Evolutionary conservation across 2,113 vertebrate genomes (phyloP).

Genomic region (Podilymbus podiceps): DNA sequence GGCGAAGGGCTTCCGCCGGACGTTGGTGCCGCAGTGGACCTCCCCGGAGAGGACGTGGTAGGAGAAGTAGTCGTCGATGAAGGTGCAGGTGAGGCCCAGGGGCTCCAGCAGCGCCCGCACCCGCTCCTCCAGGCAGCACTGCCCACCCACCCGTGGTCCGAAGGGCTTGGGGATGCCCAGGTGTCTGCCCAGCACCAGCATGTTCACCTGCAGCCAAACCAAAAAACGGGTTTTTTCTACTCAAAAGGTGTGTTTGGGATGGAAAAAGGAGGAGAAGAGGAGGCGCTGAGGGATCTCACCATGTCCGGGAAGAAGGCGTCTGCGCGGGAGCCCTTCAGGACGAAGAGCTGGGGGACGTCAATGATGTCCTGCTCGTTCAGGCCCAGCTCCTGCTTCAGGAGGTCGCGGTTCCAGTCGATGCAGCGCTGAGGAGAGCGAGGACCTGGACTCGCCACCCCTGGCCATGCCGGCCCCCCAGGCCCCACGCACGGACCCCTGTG

Average conservation of each 20-base stretch:
- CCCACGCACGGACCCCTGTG: accelerated
- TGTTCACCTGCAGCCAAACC: conserved; percentile 81
- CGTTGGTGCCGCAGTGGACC: conserved; percentile 90
- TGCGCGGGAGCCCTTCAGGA: not conserved
- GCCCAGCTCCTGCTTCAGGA: conserved; percentile 88
- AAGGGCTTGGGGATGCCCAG: conserved; percentile 91
- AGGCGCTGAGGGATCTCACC: conserved; percentile 60
- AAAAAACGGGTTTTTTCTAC: not conserved
- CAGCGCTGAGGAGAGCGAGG: conserved; percentile 73
- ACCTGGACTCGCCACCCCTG: not conserved
- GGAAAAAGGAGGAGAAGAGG: not conserved
- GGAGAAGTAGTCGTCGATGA: conserved; percentile 83
- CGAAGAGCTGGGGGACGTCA: conserved; percentile 89
- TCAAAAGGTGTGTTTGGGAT: not conserved
- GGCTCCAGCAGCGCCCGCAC: conserved; percentile 79
- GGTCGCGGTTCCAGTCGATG: conserved; percentile 90
- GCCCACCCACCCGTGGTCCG: conserved; percentile 80
- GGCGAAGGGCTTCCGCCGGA: conserved; percentile 77
- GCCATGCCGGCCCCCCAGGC: accelerated
- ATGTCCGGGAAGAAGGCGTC: conserved; percentile 87
- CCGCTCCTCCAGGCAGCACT: conserved; percentile 82
- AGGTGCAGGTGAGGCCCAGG: conserved; percentile 82
- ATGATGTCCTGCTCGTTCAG: conserved; percentile 85
- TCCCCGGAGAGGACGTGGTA: conserved; percentile 83
- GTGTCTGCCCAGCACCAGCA: conserved; percentile 86